phyloP scores from a whole-genome alignment of 1,140 invertebrate genomes.

The Drosophila nigrodunni region DNA sequence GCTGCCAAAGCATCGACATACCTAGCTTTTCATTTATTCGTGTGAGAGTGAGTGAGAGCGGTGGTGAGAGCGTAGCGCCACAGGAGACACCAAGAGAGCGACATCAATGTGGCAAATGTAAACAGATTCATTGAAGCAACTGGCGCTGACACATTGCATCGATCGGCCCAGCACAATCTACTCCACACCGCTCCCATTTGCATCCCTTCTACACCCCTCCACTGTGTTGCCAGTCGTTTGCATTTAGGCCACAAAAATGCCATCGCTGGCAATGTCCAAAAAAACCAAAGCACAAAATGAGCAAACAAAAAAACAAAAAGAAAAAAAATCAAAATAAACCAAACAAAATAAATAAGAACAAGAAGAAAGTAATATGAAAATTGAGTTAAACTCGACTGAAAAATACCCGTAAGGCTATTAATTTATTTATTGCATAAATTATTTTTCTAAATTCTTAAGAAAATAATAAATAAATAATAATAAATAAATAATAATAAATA shows the following conservation, averaged over 20 bases:
- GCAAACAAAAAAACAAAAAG: conserved; percentile 32
- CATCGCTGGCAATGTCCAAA: conserved; percentile 77
- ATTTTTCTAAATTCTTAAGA: no score
- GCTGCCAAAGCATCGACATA: conserved; percentile 35
- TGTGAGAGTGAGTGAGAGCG: conserved; percentile 18
- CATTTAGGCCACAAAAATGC: conserved; percentile 81
- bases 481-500: no score
- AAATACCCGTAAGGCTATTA: no score
- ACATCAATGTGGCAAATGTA: conserved; percentile 73
- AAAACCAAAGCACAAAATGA: conserved; percentile 56
- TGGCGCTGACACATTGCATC: conserved; percentile 75
- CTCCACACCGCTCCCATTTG: not conserved
- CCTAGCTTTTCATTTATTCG: not conserved
- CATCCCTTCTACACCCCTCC: not conserved
- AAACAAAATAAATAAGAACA: conserved; percentile 12
- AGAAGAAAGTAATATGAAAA: conserved; percentile 9
- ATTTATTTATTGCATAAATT: no score
- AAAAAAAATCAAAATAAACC: conserved; percentile 25
- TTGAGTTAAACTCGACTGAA: no score
- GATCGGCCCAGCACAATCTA: not conserved
- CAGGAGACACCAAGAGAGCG: conserved; percentile 11
- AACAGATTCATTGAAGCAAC: conserved; percentile 79
- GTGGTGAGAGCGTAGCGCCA: conserved; percentile 2
- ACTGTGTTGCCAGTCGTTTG: conserved; percentile 34
- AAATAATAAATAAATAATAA: no score